These are phyloP conservation scores for Drosophila murphyi DNA, from an alignment of 1,140 invertebrate genomes.

Conservation along the genomic window DNA sequence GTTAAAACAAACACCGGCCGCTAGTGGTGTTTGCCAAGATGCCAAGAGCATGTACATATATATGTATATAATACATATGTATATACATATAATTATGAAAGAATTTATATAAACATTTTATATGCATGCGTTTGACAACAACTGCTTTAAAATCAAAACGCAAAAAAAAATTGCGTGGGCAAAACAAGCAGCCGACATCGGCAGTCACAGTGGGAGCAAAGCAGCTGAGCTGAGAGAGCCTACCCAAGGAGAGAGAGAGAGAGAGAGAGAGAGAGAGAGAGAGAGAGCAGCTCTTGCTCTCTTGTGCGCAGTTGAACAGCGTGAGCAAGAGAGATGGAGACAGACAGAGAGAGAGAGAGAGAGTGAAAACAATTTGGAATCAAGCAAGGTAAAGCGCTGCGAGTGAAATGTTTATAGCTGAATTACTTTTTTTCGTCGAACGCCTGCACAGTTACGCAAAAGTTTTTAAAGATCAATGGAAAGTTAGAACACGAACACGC, in stretches of 20 bases:
- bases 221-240: slow-evolving; percentile 16
- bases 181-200: slow-evolving; percentile 6
- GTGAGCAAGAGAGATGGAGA: background rate
- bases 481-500: background rate
- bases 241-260: slow-evolving; percentile 1
- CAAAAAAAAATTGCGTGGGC: slow-evolving; percentile 49
- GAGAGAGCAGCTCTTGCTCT: slow-evolving; percentile 1
- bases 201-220: background rate
- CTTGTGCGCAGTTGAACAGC: background rate
- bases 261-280: slow-evolving; percentile 11
- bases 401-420: slow-evolving; percentile 2
- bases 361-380: slow-evolving; percentile 12
- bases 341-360: slow-evolving; percentile 1
- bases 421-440: background rate
- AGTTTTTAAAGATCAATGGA: background rate
- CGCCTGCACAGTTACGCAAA: slow-evolving; percentile 3
- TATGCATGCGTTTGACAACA: slow-evolving; percentile 1
- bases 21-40: no score
- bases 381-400: slow-evolving; percentile 15
- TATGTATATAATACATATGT: background rate
- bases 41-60: background rate
- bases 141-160: slow-evolving; percentile 40
- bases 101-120: background rate
- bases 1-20: no score
- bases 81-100: no score